Base-by-base conservation (phyloP, 1,140 invertebrate species). In the Musca domestica region DNA sequence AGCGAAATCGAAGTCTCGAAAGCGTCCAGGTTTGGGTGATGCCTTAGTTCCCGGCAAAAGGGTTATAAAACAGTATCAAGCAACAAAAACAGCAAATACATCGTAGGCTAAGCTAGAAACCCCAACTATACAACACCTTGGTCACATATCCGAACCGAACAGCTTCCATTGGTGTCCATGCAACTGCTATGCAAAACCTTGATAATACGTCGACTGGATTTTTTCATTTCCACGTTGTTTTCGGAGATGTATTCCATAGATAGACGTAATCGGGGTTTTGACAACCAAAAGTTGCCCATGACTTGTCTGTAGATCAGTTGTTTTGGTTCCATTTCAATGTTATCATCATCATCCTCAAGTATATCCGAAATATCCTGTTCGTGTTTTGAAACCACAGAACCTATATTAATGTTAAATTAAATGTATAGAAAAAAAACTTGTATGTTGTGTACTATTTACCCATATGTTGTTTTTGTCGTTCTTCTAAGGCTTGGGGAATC, bases 41-140 rank as follows among this genome's bases (percentile, higher is more conserved):
- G 85, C 84, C n/a, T 76, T 96, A 19, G 83, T 92, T 25, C 94
- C 94, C 46, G 88, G 92, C 7, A 93, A 95, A 76, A 93, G 91
- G 84, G 91, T 94, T 7, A 86, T 95, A 76, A 92, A 92, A 82
- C 86, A 89, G 79, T 93, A 61, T 92, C 74, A 88, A 88, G 72
- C 72, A 82, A 70, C 80, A 83, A 70, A 84, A 83, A 83, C 61
- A 81, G 71, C 80, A 81, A 72, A 19, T 72, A 75, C 9, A 67
- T 30, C 10, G 34, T 54, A 67, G 71, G 12, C 6, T 9, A 41
- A 12, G 34, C 68, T 81, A 73, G 56, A 70, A 72, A 58, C 30
- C 25, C 17, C 23, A 65, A 25, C 51, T 34, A 54, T 2, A 72
- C 67, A 20, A 80, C 49, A n/a, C 78, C 78, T 15, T 61, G 69